Percentiles rank a stretch among this genome's conserved stretches.
phyloP scores from a whole-genome alignment of 2,888 invertebrate genomes.

The Tinea trinotella region DNA sequence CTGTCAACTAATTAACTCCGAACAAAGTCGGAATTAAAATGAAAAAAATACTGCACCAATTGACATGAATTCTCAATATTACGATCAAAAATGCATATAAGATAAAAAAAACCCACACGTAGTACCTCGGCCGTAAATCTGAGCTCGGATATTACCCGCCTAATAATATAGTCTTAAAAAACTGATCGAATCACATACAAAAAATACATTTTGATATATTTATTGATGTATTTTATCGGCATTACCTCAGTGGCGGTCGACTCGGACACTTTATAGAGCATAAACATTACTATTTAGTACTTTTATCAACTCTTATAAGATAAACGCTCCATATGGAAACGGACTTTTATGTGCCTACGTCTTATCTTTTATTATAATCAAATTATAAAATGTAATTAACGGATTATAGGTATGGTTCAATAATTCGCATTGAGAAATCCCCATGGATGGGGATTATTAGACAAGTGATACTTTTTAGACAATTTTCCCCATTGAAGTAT shows the following conservation, averaged over 20 bases:
- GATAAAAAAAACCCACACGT: not conserved
- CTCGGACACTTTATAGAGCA: slow-evolving; percentile 50
- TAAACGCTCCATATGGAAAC: slow-evolving; percentile 32
- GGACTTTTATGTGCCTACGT: too few species aligned
- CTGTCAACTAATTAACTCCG: too few species aligned
- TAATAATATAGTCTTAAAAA: slow-evolving; percentile 17
- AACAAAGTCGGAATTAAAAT: too few species aligned
- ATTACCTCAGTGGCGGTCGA: slow-evolving; percentile 23
- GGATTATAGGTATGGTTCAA: too few species aligned
- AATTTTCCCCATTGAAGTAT: too few species aligned
- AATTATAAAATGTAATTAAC: too few species aligned
- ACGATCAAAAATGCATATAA: slow-evolving; percentile 1
- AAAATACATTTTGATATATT: slow-evolving; percentile 46
- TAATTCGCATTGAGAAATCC: too few species aligned
- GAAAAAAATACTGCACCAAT: not conserved
- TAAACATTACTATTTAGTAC: slow-evolving; percentile 64
- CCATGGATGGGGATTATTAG: too few species aligned
- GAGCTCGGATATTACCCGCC: slow-evolving; percentile 16
- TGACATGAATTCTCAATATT: not conserved
- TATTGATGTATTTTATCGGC: slow-evolving; percentile 43
- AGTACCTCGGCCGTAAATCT: slow-evolving; percentile 9
- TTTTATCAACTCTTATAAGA: slow-evolving; percentile 54
- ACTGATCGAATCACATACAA: slow-evolving; percentile 20
- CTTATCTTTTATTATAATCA: too few species aligned
- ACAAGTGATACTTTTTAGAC: too few species aligned